Conservation (phyloP, 2,888 invertebrate genomes). For the Molanna angustata region DNA sequence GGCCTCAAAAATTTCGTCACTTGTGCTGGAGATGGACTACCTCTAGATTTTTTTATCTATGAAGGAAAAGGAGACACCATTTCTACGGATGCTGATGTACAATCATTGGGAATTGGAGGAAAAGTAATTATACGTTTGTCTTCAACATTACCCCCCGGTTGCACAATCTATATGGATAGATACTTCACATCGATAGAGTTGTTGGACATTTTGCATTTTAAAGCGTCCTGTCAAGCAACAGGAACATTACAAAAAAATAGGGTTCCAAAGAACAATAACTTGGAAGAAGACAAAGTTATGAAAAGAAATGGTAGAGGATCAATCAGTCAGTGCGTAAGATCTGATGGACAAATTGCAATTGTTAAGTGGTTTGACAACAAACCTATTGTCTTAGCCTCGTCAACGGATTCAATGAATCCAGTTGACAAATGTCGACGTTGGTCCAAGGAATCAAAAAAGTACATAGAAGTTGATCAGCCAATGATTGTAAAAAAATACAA, state of each 20-base stretch:
- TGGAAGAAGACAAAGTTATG: background rate
- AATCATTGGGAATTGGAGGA: background rate
- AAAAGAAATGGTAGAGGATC: background rate
- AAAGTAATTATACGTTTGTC: background rate
- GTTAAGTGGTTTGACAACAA: slow-evolving; percentile 3
- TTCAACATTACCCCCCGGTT: background rate
- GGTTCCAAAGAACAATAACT: background rate
- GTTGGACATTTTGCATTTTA: background rate
- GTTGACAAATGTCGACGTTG: background rate
- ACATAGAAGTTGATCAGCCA: background rate
- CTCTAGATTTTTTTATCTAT: background rate
- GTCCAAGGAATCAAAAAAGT: background rate
- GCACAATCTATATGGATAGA: slow-evolving; percentile 1
- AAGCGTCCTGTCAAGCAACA: background rate
- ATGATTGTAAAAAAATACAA: background rate
- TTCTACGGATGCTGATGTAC: background rate
- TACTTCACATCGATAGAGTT: background rate
- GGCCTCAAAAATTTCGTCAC: background rate
- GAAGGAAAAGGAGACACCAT: background rate
- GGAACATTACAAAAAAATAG: slow-evolving; percentile 4
- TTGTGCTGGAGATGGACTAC: background rate
- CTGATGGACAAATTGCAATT: slow-evolving; percentile 1
- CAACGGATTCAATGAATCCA: background rate
- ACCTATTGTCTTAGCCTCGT: background rate
- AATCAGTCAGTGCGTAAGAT: background rate